phyloP scores from a whole-genome alignment of 2,888 invertebrate species.

The Agapostemon virescens region DNA sequence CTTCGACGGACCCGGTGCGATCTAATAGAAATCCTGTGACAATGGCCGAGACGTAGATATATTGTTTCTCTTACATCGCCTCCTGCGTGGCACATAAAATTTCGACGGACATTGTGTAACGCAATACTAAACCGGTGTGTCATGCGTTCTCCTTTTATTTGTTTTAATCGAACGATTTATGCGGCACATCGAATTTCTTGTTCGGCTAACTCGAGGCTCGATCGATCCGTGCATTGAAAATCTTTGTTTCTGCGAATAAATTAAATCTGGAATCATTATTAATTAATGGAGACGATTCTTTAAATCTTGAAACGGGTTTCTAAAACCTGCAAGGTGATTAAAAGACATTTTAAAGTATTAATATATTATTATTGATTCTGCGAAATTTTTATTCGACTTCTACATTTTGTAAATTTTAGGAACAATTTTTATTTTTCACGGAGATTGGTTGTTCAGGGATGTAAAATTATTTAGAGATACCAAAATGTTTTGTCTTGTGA shows the following conservation, averaged over 20 bases:
- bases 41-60: neutral
- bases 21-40: slow-evolving; percentile 2
- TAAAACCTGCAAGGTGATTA: no score
- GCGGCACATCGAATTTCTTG: neutral
- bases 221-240: neutral
- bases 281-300: no score
- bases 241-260: no score
- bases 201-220: neutral
- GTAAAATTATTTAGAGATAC: neutral
- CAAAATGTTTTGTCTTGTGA: neutral
- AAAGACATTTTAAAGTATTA: no score
- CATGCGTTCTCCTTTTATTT: neutral
- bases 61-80: neutral
- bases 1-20: neutral
- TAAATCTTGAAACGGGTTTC: no score
- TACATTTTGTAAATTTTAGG: neutral
- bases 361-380: no score
- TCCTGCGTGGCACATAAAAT: neutral
- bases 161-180: neutral
- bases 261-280: no score
- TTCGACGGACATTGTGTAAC: neutral
- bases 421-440: neutral
- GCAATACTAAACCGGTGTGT: neutral
- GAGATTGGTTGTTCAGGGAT: neutral
- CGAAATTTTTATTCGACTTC: neutral